Evolutionary conservation across 1,140 invertebrate genomes (phyloP), one percentile per base, ranked within the genome.

Genomic region (Cydia splendana): DNA sequence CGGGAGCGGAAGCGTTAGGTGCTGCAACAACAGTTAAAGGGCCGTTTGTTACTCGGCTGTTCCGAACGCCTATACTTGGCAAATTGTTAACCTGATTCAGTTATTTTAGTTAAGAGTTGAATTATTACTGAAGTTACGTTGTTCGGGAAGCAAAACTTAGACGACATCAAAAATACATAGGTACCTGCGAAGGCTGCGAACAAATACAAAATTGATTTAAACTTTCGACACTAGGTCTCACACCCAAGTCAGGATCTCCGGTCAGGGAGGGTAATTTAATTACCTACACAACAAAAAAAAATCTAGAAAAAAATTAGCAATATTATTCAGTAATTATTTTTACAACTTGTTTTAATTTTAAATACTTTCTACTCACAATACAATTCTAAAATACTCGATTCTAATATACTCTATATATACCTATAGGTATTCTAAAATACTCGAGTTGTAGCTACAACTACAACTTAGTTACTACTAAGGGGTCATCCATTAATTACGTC

Each of bases 1-100:
- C 81, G 81, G 80, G 83, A 84, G 82, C 88, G 89, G 89, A 91
- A 90, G 84, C 84, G 80, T 88, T 91, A 86, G 88, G 84, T 87
- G 86, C 84, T 85, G 81, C 84, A 87, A 88, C 86, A 90, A 88
- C 87, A 87, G 86, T 82, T 86, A 85, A 85, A 87, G 84, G 82
- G 82, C 80, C 77, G 86, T 90, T 86, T 87, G 80, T 88, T 85
- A 89, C 85, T 77, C 82, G 77, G 75, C 79, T 75, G 42, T 62
- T 65, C 51, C 77, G 73, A 76, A 77, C 82, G 77, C 45, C 57
- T 77, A 73, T 77, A 79, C 57, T 80, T 74, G 74, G 62, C 73
- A 76, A 62, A 80, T 76, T 73, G 38, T 18, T 71, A 71, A 71
- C 34, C 34, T 6, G 9, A 20, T 57, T 57, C 53, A 57, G 53